Base-by-base conservation (phyloP, 1,140 invertebrate species). In the Conopomorpha cramerella region DNA sequence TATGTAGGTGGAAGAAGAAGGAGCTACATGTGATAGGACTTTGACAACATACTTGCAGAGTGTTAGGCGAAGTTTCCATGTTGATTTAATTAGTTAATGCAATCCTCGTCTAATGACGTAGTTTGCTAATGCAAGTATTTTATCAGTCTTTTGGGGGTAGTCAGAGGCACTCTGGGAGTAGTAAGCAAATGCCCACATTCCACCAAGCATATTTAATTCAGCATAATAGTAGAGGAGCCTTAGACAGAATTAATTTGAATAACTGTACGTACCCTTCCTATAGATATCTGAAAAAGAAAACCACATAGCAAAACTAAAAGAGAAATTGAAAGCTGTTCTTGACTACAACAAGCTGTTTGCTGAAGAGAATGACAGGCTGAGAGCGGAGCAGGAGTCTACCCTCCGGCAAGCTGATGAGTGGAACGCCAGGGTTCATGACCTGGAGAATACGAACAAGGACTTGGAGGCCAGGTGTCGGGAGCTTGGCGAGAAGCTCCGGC, bases 341-440 rank as follows among this genome's bases (percentile, higher is more conserved):
- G 64, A 68, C 29, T 73, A 73, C 32, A 73, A 71, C 36, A 57
- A 58, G 39, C 25, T 68, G 6, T 74, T 74, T 39, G 55, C 70
- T 1, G 62, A 66, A 38, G 70, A 74, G 34, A 71, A 71, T 29
- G 70, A 74, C 23, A 39, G 53, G 8, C 32, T 74, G 1, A 60
- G 34, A 71, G 68, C 51, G 2, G 58, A 73, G 31, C 51, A 68
- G 27, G 47, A 45, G 0, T 55, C 52, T 7, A 34, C 67, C 4
- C 45, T 55, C 1, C 60, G 52, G 28, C 71, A 73, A 19, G 49
- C 56, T 10, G 66, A 70, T 28, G 62, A 70, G 30, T 73, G 68
- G 26, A 73, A 73, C 38, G 46, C 33, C 19, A 58, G 52, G 2
- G 47, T 66, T 14, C 62, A 45, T 34, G 59, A 60, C 14, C 62